phyloP scores from a whole-genome alignment of 2,113 vertebrate species.

The Edolisoma coerulescens region DNA sequence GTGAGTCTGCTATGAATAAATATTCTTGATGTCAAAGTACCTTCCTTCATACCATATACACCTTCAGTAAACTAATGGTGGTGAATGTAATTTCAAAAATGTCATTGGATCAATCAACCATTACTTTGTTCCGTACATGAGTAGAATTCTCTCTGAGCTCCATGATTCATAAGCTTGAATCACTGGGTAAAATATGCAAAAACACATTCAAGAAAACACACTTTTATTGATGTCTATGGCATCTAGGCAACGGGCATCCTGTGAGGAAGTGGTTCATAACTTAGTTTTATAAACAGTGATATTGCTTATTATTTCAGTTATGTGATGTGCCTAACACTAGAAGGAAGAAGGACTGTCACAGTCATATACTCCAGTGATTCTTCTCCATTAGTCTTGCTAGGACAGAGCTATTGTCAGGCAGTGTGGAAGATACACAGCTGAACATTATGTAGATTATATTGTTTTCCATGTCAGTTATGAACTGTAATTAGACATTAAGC shows the following conservation, averaged over 20 bases:
- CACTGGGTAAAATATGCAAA: neutral
- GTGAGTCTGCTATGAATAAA: neutral
- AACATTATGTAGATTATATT: conserved; percentile 25
- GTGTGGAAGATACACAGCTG: neutral
- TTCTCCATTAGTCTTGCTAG: neutral
- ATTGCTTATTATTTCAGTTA: neutral
- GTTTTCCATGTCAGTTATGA: conserved; percentile 20
- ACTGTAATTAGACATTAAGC: conserved; percentile 5
- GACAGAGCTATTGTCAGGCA: neutral
- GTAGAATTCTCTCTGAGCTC: neutral
- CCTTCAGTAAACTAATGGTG: neutral
- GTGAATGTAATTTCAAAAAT: neutral
- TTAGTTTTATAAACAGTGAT: neutral
- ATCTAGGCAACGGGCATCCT: neutral
- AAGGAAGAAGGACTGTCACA: neutral
- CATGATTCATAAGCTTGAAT: neutral
- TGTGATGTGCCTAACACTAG: neutral
- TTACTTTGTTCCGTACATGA: neutral
- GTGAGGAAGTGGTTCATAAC: neutral
- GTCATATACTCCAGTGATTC: neutral
- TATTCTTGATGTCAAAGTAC: neutral
- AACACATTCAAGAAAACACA: neutral
- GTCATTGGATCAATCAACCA: neutral
- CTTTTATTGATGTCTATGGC: neutral
- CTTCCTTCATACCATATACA: neutral